Base-by-base conservation (phyloP, 2,113 vertebrate species). In the Ochotona princeps region DNA sequence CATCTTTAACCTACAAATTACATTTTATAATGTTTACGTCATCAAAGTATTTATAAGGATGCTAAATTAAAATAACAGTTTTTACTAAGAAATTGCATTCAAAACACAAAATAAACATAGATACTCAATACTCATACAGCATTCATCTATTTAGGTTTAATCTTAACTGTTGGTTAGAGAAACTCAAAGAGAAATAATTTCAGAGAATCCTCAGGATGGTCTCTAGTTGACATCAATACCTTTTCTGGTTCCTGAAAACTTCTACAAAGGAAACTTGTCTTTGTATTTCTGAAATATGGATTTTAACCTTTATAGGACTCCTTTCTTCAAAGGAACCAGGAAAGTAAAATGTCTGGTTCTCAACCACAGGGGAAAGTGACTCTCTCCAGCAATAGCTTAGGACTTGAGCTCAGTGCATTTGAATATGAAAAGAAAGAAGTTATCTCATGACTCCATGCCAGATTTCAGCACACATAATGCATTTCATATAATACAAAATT, bases 381-480 rank as follows among this genome's bases (percentile, higher is more conserved):
- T 47, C 44, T 47, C 25, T 79, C 17, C 21, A 85, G 11, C 15
- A 84, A 87, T 21, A 72, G 5, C 11, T 11, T 54, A 60, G 5
- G 54, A 57, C 44, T 72, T 75, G 57, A 83, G 75, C 23, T 88
- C 28, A 70, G 38, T 49, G 7, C 44, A 84, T 85, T 88, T 89
- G 38, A 14, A 60, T 87, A 66, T 54, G 23, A 80, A 86, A 87
- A 85, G 32, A 91, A 93, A 75, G 79, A 70, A 69, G 18, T 80
- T 87, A 79, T 23, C 63, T 78, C 47, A 28, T 69, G 60, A 70
- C 57, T 85, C 6, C 51, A 86, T 69, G 51, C 26, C 57, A 82
- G 11, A 94, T 54, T 60, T 49, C 20, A 73, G 35, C 7, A 21
- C 26, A 92, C 8, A 44, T 35, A 57, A 85, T 72, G 5, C 4